Conservation (phyloP, 2,797 vertebrate genomes). For the Molossus molossus region DNA sequence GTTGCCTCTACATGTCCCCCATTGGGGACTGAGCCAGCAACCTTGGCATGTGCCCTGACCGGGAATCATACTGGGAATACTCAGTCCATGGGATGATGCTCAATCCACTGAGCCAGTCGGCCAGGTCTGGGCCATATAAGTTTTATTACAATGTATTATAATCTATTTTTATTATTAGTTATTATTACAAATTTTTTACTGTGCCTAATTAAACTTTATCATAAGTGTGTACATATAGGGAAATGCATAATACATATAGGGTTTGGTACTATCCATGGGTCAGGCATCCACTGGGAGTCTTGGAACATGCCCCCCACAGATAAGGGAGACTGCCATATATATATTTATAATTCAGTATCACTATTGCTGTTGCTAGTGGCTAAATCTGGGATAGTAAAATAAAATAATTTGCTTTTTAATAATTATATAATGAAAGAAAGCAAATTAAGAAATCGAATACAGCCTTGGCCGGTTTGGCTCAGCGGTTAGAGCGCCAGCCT, state of each 20-base stretch:
- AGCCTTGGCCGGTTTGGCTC: not conserved
- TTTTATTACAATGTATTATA: not conserved
- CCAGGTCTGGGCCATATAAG: too few relatives aligned
- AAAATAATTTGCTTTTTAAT: slow-evolving; percentile 31
- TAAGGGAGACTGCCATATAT: not conserved
- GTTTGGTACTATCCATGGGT: not conserved
- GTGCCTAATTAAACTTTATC: not conserved
- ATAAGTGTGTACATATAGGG: not conserved
- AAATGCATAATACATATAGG: not conserved
- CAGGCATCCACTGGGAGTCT: not conserved
- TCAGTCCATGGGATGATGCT: too few relatives aligned
- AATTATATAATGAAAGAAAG: slow-evolving; percentile 12
- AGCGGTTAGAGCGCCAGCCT: too few relatives aligned
- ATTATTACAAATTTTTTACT: not conserved
- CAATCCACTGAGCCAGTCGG: too few relatives aligned
- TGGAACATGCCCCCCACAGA: not conserved
- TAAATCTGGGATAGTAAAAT: slow-evolving; percentile 33
- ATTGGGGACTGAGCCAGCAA: too few relatives aligned
- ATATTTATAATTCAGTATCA: slow-evolving; percentile 27
- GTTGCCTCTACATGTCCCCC: too few relatives aligned
- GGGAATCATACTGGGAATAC: too few relatives aligned
- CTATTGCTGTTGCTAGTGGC: not conserved
- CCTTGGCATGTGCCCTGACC: too few relatives aligned
- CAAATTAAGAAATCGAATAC: not conserved
- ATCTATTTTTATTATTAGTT: not conserved